Base-by-base conservation (phyloP, 2,797 vertebrate species). In the Eulemur mongoz region DNA sequence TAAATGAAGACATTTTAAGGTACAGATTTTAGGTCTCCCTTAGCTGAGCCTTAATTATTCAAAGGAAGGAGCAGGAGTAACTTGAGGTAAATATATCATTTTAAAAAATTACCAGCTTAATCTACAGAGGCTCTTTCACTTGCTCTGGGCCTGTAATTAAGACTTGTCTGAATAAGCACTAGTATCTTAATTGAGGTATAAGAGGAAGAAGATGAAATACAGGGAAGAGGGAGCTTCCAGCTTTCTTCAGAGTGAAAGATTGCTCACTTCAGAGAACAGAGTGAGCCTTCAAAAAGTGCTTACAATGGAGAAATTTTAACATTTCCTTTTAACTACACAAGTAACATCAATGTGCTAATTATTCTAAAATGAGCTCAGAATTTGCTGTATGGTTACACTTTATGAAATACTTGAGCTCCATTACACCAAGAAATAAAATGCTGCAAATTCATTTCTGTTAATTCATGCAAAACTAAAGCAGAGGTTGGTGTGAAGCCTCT, bases 351-450 rank as follows among this genome's bases (percentile, higher is more conserved):
- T 96, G 95, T 94, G 76, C 59, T 96, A 97, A 97, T 98, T 98
- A 98, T 97, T 97, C 96, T 95, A 94, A 98, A 98, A 97, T 96
- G 96, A 97, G 97, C 89, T 95, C 96, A 94, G 98, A 98, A 98
- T 98, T 97, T 97, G 95, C 97, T 98, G 94, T 97, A 92, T 86
- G 94, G 90, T 97, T 98, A 96, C 50, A 45, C 96, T 94, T 98
- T 98, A 98, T 98, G 97, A 98, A 98, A 98, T 96, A 95, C 95
- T 98, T 98, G 97, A 98, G 97, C 91, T 96, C 96, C 94, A 96
- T 97, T 98, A 97, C 89, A 97, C 93, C 48, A 94, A 94, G 97
- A 97, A 98, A 97, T 98, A 98, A 98, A 98, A 89, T 38, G 92
- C 18, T 48, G 95, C 95, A 98, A 98, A 98, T 98, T 98, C 70